These are phyloP conservation scores for Trichogramma pretiosum DNA, from an alignment of 1,140 invertebrate genomes.

Conservation along the genomic window DNA sequence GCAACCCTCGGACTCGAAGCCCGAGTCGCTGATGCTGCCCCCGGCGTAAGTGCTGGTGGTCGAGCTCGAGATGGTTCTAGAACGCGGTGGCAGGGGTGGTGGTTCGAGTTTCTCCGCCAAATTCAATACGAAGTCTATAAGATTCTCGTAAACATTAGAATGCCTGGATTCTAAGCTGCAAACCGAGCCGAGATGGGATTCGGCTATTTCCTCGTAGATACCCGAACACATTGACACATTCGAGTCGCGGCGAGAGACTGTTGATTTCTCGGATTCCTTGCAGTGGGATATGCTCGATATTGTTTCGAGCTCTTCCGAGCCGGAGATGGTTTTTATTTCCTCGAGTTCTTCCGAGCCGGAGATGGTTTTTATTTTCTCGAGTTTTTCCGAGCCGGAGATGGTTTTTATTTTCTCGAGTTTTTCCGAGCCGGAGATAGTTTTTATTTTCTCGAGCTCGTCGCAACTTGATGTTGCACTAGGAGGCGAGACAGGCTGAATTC, in stretches of 20 bases:
- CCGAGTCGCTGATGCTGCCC: slow-evolving; percentile 32
- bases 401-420: too few relatives aligned
- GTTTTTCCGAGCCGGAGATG: background rate
- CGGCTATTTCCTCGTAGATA: slow-evolving; percentile 48
- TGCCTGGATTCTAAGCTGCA: slow-evolving; percentile 16
- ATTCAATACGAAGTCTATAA: slow-evolving; percentile 27
- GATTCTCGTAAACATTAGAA: slow-evolving; percentile 32
- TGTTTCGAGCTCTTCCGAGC: too few relatives aligned
- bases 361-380: slow-evolving; percentile 13
- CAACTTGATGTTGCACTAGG: too few relatives aligned
- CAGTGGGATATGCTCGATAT: slow-evolving; percentile 6
- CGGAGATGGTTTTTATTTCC: too few relatives aligned
- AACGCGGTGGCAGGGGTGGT: slow-evolving; percentile 40
- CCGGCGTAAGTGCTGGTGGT: too few relatives aligned
- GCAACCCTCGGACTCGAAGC: slow-evolving; percentile 29
- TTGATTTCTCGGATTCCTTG: slow-evolving; percentile 25
- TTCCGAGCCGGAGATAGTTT: too few relatives aligned
- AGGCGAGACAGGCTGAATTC: too few relatives aligned
- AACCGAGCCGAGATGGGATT: slow-evolving; percentile 24
- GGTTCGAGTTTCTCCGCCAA: slow-evolving; percentile 25
- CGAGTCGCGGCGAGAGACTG: too few relatives aligned
- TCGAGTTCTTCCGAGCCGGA: too few relatives aligned
- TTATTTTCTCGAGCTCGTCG: too few relatives aligned
- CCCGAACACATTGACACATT: slow-evolving; percentile 46
- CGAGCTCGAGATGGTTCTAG: slow-evolving; percentile 26